Base-by-base conservation (phyloP, 2,113 vertebrate species). In the Atlantisia rogersi region DNA sequence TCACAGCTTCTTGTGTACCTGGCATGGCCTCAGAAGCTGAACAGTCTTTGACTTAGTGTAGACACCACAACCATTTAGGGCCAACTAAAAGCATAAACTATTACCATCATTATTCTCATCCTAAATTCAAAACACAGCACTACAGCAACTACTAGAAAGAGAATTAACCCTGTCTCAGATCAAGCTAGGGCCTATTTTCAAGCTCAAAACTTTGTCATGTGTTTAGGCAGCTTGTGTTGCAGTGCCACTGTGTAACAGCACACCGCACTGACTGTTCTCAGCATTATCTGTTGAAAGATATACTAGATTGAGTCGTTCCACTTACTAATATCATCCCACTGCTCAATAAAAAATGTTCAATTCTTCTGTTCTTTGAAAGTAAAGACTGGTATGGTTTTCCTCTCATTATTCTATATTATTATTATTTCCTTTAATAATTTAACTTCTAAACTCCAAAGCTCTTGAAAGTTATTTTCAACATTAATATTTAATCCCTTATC, bases 221-320 rank as follows among this genome's bases (percentile, higher is more conserved):
- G 21, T 42, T 35, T 65, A 63, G 42, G 39, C 10, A 25, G 20
- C 17, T 83, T 0, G 0, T 42, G 22, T 35, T 92, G 68, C 25
- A 8, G 44, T 55, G 42, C 2, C 2, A 2, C 12, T 35, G 10
- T 88, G 3, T 19, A 81, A 37, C 5, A 70, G 19, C 12, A 39
- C 12, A 19, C 24, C 80, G 6, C 9, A 18, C 12, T 59, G 24
- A 29, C 46, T 50, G 5, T 70, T 91, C 35, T 22, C 37, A 39
- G 10, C 3, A 12, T 63, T 56, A 53, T 46, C 35, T 84, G 9
- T n/a, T 69, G 37, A 81, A 35, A 17, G 7, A 40, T 29, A 22
- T 18, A 10, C 22, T 82, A 71, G 21, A 44, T 2, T 58, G 11
- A 86, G 10, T 55, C 73, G 14, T 39, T 18, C 32, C 39, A 62